These are phyloP conservation scores for Temnopleurus reevesii DNA, from an alignment of 53 echinoderm and acorn worm genomes.

Conservation along the genomic window DNA sequence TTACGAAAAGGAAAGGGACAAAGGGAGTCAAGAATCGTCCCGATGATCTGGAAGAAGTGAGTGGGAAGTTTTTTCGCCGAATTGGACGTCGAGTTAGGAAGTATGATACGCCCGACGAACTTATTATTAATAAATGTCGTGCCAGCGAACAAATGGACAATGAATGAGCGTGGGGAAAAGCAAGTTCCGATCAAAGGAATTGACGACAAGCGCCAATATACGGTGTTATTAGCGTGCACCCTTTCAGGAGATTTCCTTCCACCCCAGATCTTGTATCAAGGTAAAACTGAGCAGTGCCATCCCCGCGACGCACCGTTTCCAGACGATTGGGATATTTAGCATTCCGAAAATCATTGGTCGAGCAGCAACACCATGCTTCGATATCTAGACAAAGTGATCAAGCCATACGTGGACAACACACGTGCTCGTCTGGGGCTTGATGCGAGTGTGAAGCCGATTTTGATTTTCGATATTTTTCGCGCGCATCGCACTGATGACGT, in stretches of 20 bases:
- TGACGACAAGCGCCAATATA: conserved; percentile 39
- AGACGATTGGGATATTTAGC: conserved; percentile 40
- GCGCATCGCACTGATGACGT: conserved; percentile 44
- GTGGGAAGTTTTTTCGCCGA: neutral
- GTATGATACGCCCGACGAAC: conserved; percentile 23
- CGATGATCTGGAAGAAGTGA: conserved; percentile 47
- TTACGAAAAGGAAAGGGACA: conserved; percentile 53
- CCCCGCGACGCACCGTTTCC: neutral
- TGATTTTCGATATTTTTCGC: conserved; percentile 58
- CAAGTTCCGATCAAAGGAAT: conserved; percentile 32
- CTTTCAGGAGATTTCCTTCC: conserved; percentile 33
- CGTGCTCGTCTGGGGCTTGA: neutral
- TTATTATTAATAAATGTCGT: conserved; percentile 17
- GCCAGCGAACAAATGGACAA: conserved; percentile 21
- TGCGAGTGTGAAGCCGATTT: conserved; percentile 1
- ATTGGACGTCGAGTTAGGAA: conserved; percentile 32
- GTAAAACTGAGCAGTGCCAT: conserved; percentile 34
- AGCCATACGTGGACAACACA: conserved; percentile 25
- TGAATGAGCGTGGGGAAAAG: neutral
- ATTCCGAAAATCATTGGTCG: conserved; percentile 43
- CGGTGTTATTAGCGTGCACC: conserved; percentile 1
- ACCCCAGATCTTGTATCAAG: conserved; percentile 61
- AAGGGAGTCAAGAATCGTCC: conserved; percentile 60
- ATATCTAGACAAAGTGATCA: conserved; percentile 51
- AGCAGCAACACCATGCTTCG: conserved; percentile 34